Evolutionary conservation across 2,113 vertebrate genomes (phyloP).

Genomic region (Antechinus stuartii): DNA sequence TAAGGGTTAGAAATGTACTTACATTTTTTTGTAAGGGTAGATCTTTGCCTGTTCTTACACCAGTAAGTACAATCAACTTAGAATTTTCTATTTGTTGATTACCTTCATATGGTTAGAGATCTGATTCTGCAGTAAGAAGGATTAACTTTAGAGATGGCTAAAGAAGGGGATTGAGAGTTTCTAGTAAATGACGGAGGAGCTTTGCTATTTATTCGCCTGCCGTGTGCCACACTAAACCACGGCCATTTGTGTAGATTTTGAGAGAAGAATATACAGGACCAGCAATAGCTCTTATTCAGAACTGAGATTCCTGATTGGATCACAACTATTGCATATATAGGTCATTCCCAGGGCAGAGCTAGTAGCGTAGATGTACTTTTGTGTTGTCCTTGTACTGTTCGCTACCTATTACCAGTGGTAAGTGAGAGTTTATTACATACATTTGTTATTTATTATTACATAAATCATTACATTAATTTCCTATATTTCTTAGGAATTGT

Average conservation of each 20-base stretch:
- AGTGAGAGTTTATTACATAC: not conserved
- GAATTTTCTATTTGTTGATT: no score
- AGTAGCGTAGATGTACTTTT: not conserved
- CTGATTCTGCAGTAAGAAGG: no score
- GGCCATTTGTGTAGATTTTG: no score
- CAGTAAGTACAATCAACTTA: no score
- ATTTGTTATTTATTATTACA: no score
- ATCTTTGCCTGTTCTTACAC: not conserved
- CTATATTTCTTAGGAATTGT: not conserved
- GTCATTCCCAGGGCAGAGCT: not conserved
- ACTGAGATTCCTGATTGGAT: not conserved
- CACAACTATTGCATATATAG: not conserved
- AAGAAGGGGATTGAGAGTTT: no score
- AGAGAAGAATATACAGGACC: no score
- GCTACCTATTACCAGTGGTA: not conserved
- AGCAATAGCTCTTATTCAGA: not conserved
- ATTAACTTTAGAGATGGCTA: no score
- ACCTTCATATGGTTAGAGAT: no score
- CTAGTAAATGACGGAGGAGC: no score
- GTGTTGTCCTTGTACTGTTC: not conserved
- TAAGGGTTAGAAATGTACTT: not conserved
- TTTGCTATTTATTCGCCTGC: no score
- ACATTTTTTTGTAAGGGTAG: not conserved
- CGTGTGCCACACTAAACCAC: no score
- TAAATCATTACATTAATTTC: not conserved